Base-by-base conservation (phyloP, 1,140 invertebrate genomes). In the Drosophila kohkoa region DNA sequence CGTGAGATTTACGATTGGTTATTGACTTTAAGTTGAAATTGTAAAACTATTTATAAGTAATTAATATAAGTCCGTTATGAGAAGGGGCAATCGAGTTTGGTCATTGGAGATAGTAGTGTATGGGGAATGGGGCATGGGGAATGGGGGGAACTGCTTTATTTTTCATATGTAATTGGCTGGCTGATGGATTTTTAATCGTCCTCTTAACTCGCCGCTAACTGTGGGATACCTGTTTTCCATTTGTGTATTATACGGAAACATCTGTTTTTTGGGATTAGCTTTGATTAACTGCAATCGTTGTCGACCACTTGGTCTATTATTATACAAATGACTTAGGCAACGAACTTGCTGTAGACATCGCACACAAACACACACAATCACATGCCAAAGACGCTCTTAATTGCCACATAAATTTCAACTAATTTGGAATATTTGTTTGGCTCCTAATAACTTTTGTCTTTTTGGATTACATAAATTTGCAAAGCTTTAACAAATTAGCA, bases 271-370 rank as follows among this genome's bases (percentile, higher is more conserved):
- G 13, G 69, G 32, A 72, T 54, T 46, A 28, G 28, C 46, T 62
- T 74, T 69, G 49, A 69, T 69, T 48, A 25, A 70, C 59, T 62
- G 49, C 66, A 60, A 46, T 49, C 35, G 51, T 48, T 69, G 58
- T 35, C 16, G 46, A 35, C 43, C 32, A 32, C 51, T 41, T 38
- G 60, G 35, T 35, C 46, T 51, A 57, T 70, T 69, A 70, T 70
- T 43, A 63, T 58, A 70, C 72, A 75, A 75, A 70, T 75, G 67
- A 75, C 66, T 75, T 69, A 69, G 66, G 49, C 72, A 74, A 62
- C 71, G 66, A 74, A 75, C 72, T 75, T 75, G 49, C 13, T 66
- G 38, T 60, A 67, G 41, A 54, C 38, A 59, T 30, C 41, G 11
- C 30, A 28, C 58, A 52, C 41, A n/a, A 11, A 11, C 8, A 20